Evolutionary conservation across 2,113 vertebrate genomes (phyloP), one percentile per base, ranked within the genome.

Genomic region (Caranx ignobilis): DNA sequence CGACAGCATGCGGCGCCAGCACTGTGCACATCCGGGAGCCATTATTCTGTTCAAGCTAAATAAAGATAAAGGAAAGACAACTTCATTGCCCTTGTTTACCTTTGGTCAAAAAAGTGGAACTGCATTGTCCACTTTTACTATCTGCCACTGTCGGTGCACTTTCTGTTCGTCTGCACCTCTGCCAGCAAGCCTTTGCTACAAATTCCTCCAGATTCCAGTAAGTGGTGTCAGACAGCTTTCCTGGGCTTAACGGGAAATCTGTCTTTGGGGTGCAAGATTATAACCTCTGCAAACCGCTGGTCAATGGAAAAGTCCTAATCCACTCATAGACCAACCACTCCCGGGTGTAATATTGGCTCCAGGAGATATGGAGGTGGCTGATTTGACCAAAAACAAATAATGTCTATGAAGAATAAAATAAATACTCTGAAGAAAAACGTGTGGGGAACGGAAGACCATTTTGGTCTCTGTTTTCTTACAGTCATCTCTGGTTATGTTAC

Each of bases 331-430:
- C 81, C 78, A 78, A 86, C 88, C 91, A 86, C 86, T 91, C 91
- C 89, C 32, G 77, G 48, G 85, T 88, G 90, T 85, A 90, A 90
- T 77, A 79, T 81, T 93, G 92, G 91, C 86, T 86, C 83, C 55
- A 31, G 83, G 73, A 89, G 84, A 90, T 86, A 89, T 10, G 66
- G 88, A 93, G 91, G 88, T 90, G 87, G 90, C 87, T 67, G 85
- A 92, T 88, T 92, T 89, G 86, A 94, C 93, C 92, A 91, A 94
- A 94, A 86, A 91, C 81, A 94, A 94, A 94, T 94, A 93, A 90
- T 92, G 94, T 81, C 71, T 70, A 73, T 60, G 67, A 93, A 88
- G 84, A 83, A 89, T 87, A 82, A 93, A 89, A 91, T 85, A 85
- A 92, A 90, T 89, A 87, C 79, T 68, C 71, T 43, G 81, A 61